phyloP scores from a whole-genome alignment of 2,113 vertebrate species.

The Pteropus alecto region DNA sequence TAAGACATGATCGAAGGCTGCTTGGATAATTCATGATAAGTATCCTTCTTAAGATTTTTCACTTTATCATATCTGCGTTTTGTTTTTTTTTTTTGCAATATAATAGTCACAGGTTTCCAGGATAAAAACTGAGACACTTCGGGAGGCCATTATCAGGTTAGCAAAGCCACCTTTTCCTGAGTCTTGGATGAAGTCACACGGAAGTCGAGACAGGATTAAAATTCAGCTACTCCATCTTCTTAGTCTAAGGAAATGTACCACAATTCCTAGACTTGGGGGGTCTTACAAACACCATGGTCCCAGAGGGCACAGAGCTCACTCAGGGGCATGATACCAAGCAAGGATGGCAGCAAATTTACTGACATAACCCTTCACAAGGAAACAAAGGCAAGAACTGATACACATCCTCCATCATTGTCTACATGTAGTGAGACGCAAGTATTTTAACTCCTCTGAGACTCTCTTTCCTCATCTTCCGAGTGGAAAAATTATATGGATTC shows the following conservation, averaged over 20 bases:
- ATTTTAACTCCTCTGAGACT: not conserved
- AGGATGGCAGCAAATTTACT: not conserved
- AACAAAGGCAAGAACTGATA: not conserved
- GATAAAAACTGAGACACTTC: not conserved
- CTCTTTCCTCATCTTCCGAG: not conserved
- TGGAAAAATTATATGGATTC: not conserved
- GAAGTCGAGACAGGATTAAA: not conserved
- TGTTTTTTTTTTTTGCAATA: not conserved
- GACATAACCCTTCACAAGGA: not conserved
- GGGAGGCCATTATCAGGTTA: not conserved
- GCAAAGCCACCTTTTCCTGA: not conserved
- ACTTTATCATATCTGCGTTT: not conserved
- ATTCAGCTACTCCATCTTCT: not conserved
- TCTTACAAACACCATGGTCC: not conserved
- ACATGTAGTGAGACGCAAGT: accelerated
- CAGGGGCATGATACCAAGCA: not conserved
- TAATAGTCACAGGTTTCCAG: not conserved
- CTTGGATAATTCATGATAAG: not conserved
- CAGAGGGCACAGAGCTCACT: not conserved
- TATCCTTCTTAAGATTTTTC: not conserved
- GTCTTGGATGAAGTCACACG: not conserved
- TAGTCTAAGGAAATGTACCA: accelerated
- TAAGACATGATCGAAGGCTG: not conserved
- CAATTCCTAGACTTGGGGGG: not conserved
- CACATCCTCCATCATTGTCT: accelerated